Evolutionary conservation across 2,113 vertebrate genomes (phyloP), one percentile per base, ranked within the genome.

Genomic region (Prunella himalayana): DNA sequence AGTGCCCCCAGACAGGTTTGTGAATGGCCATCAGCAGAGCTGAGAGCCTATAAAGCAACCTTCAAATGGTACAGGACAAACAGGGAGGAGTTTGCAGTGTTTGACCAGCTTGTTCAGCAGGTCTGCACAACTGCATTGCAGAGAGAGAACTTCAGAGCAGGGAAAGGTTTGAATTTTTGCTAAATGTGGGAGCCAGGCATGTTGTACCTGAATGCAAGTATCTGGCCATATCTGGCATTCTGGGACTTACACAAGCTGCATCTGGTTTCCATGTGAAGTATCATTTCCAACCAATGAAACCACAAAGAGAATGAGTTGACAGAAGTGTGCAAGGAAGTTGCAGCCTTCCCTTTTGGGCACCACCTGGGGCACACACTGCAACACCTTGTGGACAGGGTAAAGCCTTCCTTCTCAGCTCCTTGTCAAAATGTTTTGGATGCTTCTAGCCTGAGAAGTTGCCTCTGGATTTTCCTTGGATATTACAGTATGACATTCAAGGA

Each of bases 341-440:
- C 22, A 82, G 53, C 59, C 25, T 83, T 77, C 9, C 44, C 49
- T 30, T 10, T 13, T 31, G 57, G 28, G 28, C 20, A 63, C 21
- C 42, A 66, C 37, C 15, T 51, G 54, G n/a, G 33, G 5, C 25
- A 82, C 35, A 63, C 0, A 2, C 7, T 73, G 45, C 41, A 50
- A 7, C 1, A 0, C 19, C 1, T 4, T 39, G 47, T 3, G 51
- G 45, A 77, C 14, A 59, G 11, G 18, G 44, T 17, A 23, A 49
- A 84, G n/a, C 7, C 15, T 37, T 44, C 11, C 37, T 80, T 21
- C 27, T 69, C 33, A 85, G 35, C 47, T 82, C 18, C 85, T 71
- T 22, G 15, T 50, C 50, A 68, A 92, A 86, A 90, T 47, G 33
- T 14, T 89, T 50, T 75, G 42, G 42, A 63, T 0, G 0, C 13